Base-by-base conservation (phyloP, 2,797 vertebrate genomes). In the Lepilemur septentrionalis region DNA sequence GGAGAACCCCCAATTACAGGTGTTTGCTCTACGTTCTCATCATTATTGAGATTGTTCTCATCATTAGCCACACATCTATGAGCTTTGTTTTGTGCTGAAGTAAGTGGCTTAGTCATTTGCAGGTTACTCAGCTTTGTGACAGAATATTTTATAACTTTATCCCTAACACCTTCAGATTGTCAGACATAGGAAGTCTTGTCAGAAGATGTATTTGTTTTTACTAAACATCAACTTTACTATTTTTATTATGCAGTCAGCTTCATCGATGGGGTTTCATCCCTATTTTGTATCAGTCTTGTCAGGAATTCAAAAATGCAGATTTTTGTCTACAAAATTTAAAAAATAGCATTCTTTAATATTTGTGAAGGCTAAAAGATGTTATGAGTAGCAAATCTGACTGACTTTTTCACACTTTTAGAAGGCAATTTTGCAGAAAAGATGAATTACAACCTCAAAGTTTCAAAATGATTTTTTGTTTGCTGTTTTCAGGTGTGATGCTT, bases 271-370 rank as follows among this genome's bases (percentile, higher is more conserved):
- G 11, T 18, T 70, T 11, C 38, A 69, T 50, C 30, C 18, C 43
- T 82, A 20, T 76, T 50, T 88, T 30, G 22, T 69, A 43, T 88
- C 22, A 1, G 30, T 70, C n/a, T 93, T 41, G 11, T 61, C 23
- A 57, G 72, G 15, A 95, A 63, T 25, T 90, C 4, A 75, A 46
- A 93, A 83, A 52, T 65, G n/a, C 23, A 65, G 28, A 30, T 73
- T 88, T 91, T 89, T 84, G 35, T 81, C 57, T 69, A 61, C n/a
- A 57, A 69, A 85, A 94, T 82, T 87, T 10, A 10, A 82, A 86
- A 72, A 20, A 25, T 23, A 2, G 5, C 43, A 23, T 67, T 88
- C 41, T 93, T 78, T 57, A 76, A 83, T 50, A 38, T 93, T 48
- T 95, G 61, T 57, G 38, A 86, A 70, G 25, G n/a, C 73, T 61